Evolutionary conservation across 2,113 vertebrate genomes (phyloP).

Genomic region (Baryphthengus martii): DNA sequence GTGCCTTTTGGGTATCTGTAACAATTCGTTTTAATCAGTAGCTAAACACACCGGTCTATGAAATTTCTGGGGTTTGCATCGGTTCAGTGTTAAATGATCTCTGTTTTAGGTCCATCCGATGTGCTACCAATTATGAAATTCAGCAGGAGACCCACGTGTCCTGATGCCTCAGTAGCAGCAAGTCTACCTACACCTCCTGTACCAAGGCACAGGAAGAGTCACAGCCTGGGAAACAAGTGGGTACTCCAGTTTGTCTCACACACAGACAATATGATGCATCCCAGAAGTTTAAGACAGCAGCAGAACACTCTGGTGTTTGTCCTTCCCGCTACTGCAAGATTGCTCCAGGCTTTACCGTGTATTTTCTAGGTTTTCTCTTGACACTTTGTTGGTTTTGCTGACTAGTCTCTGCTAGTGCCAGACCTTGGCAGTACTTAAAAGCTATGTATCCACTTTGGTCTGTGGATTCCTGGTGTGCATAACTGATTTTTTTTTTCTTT

Average conservation of each 20-base stretch:
- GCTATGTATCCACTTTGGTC: neutral
- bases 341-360: neutral
- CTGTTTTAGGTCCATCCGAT: slow-evolving; percentile 81
- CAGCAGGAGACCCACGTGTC: slow-evolving; percentile 89
- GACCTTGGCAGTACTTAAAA: neutral
- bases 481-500: neutral
- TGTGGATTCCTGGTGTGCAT: neutral
- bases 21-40: neutral
- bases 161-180: slow-evolving; percentile 86
- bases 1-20: neutral
- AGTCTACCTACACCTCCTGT: slow-evolving; percentile 87
- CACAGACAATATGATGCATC: neutral
- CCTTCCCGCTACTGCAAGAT: neutral
- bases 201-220: slow-evolving; percentile 93
- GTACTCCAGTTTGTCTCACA: slow-evolving; percentile 24
- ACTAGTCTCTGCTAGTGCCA: neutral
- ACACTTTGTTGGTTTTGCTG: neutral
- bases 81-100: slow-evolving; percentile 18
- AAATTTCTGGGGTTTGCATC: neutral
- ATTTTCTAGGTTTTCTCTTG: neutral
- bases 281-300: neutral
- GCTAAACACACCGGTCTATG: neutral
- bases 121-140: slow-evolving; percentile 80
- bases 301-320: neutral
- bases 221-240: slow-evolving; percentile 96